Conservation (phyloP, 2,888 invertebrate genomes). For the Plagiodera versicolora region DNA sequence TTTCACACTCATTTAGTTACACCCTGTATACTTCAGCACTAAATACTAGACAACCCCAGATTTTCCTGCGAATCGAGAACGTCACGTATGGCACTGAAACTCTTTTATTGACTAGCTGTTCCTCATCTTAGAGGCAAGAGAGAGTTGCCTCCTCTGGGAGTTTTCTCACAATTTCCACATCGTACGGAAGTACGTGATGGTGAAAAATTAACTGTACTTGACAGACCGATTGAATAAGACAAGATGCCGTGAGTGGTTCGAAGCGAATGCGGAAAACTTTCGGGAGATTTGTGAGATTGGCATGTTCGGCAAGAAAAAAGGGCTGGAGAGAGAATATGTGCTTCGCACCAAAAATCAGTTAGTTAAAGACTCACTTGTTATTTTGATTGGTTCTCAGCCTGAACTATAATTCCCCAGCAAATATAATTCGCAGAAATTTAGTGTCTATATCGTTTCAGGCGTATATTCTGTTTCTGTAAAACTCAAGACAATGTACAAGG, state of each 20-base stretch:
- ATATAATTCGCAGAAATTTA: too few species aligned
- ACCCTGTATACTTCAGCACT: neutral
- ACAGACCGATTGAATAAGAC: neutral
- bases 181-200: conserved; percentile 14
- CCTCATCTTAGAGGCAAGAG: conserved; percentile 6
- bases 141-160: conserved; percentile 14
- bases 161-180: conserved; percentile 1
- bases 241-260: neutral
- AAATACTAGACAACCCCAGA: neutral
- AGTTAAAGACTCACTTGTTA: too few species aligned
- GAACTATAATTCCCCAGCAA: too few species aligned
- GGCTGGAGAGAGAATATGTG: too few species aligned
- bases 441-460: too few species aligned
- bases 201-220: conserved; percentile 5
- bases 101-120: conserved; percentile 15
- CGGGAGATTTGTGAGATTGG: too few species aligned
- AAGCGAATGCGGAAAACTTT: too few species aligned
- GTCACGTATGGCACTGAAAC: conserved; percentile 14
- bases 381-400: too few species aligned
- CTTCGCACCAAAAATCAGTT: too few species aligned
- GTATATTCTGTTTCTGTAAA: too few species aligned
- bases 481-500: too few species aligned
- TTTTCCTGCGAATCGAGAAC: neutral
- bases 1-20: neutral
- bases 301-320: too few species aligned